Conservation (phyloP, 1,140 invertebrate species). For the Apis mellifera region Amel_HAv3.1 CM009934.2:8198501-8199000, state of each 20-base stretch:
- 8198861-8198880: neutral
- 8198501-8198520: neutral
- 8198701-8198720: too few relatives aligned
- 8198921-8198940: neutral
- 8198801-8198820: slow-evolving; percentile 66
- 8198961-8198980: too few relatives aligned
- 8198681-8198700: too few relatives aligned
- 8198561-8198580: neutral
- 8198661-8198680: neutral
- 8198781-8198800: slow-evolving; percentile 71
- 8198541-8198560: neutral
- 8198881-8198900: slow-evolving; percentile 24
- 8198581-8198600: neutral
- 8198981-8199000: too few relatives aligned
- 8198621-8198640: neutral
- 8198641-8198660: neutral
- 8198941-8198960: slow-evolving; percentile 1
- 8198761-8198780: slow-evolving; percentile 12
- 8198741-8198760: too few relatives aligned
- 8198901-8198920: slow-evolving; percentile 13
- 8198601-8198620: neutral
- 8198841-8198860: slow-evolving; percentile 32
- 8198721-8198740: too few relatives aligned
- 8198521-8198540: neutral
- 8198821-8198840: slow-evolving; percentile 53